These are phyloP conservation scores for Steinernema hermaphroditum DNA, from an alignment of 2,888 invertebrate genomes.

Conservation along the genomic window DNA sequence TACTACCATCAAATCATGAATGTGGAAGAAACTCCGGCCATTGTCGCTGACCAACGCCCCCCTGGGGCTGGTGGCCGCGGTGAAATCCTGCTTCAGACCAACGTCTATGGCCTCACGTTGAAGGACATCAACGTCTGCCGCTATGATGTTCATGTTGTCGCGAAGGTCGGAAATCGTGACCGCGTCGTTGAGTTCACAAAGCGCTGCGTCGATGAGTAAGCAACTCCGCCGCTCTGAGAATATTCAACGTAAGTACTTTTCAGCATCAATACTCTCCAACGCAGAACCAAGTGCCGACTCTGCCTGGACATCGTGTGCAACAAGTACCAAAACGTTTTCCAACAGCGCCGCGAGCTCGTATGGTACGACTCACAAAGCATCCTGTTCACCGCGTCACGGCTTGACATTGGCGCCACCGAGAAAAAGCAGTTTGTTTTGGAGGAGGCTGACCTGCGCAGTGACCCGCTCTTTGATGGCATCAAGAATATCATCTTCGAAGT, in stretches of 20 bases:
- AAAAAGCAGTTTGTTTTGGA: not conserved
- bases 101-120: not conserved
- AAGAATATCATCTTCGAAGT: not conserved
- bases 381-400: constrained; percentile 37
- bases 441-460: not conserved
- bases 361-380: constrained; percentile 45
- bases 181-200: constrained; percentile 43
- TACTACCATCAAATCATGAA: too few relatives aligned
- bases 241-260: not conserved
- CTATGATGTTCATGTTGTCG: constrained; percentile 40
- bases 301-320: constrained; percentile 34
- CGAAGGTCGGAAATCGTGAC: constrained; percentile 16
- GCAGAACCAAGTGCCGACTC: constrained; percentile 37
- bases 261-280: constrained; percentile 39
- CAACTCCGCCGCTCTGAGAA: not conserved
- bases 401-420: not conserved
- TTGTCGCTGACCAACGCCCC: not conserved
- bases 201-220: constrained; percentile 43
- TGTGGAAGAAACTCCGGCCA: too few relatives aligned
- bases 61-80: not conserved
- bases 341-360: not conserved
- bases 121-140: constrained; percentile 32
- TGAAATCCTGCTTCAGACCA: not conserved
- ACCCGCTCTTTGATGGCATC: not conserved
- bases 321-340: constrained; percentile 36